Conservation (phyloP, 2,888 invertebrate genomes). For the Hypsopygia costalis region DNA sequence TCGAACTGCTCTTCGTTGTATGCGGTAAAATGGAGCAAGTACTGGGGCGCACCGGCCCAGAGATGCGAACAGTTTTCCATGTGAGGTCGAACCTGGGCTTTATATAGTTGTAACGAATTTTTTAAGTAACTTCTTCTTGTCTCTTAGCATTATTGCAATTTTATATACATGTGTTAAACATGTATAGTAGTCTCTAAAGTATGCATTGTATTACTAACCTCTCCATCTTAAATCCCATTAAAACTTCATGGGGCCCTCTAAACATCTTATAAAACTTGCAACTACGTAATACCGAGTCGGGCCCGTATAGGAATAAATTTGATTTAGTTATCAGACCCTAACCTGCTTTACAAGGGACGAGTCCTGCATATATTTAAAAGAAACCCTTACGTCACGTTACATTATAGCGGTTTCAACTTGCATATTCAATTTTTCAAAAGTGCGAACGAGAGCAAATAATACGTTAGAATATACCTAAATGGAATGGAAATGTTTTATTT, state of each 20-base stretch:
- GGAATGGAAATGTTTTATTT: neutral
- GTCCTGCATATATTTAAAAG: slow-evolving; percentile 52
- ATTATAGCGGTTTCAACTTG: neutral
- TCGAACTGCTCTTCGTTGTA: too few relatives aligned
- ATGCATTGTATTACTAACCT: too few relatives aligned
- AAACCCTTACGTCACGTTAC: slow-evolving; percentile 18
- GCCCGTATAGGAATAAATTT: slow-evolving; percentile 55
- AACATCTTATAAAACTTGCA: slow-evolving; percentile 28
- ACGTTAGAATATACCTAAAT: neutral
- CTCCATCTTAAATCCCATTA: neutral
- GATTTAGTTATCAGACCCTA: slow-evolving; percentile 60
- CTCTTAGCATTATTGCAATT: too few relatives aligned
- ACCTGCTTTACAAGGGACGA: slow-evolving; percentile 48
- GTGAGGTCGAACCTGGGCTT: too few relatives aligned
- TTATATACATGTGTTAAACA: too few relatives aligned
- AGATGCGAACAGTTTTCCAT: too few relatives aligned
- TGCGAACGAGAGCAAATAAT: neutral
- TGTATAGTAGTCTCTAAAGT: too few relatives aligned
- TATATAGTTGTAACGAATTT: too few relatives aligned
- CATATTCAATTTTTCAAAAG: neutral
- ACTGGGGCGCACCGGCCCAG: too few relatives aligned
- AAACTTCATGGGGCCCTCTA: slow-evolving; percentile 2
- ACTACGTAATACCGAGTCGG: slow-evolving; percentile 23
- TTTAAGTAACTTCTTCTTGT: too few relatives aligned
- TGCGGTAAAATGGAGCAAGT: too few relatives aligned